phyloP scores from a whole-genome alignment of 2,888 invertebrate species.

The Seira musarum region DNA sequence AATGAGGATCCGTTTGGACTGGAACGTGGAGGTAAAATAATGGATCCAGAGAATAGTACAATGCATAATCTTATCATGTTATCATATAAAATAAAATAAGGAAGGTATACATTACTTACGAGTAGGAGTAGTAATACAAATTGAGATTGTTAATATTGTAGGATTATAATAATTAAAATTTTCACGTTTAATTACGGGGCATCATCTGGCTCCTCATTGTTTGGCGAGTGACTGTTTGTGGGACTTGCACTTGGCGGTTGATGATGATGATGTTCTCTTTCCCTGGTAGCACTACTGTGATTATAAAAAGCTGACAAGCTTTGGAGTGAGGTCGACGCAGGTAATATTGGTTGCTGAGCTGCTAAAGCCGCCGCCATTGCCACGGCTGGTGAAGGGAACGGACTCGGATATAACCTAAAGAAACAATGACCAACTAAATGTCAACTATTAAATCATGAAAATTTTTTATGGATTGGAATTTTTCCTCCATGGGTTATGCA shows the following conservation, averaged over 20 bases:
- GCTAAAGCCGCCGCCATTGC: conserved; percentile 68
- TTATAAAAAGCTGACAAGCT: conserved; percentile 69
- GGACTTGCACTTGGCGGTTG: conserved; percentile 66
- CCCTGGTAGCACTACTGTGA: conserved; percentile 45
- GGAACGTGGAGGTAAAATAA: too few relatives aligned
- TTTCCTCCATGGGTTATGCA: too few relatives aligned
- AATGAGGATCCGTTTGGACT: too few relatives aligned
- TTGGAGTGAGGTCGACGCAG: conserved; percentile 68
- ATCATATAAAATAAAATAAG: too few relatives aligned
- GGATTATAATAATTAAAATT: too few relatives aligned
- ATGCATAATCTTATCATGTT: too few relatives aligned
- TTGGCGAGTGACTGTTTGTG: conserved; percentile 68
- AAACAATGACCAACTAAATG: conserved; percentile 21
- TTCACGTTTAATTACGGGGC: conserved; percentile 58
- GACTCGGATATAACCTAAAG: conserved; percentile 68
- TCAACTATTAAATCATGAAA: too few relatives aligned
- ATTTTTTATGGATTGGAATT: too few relatives aligned
- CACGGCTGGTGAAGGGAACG: conserved; percentile 67
- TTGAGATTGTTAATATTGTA: conserved; percentile 28
- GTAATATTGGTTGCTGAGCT: conserved; percentile 65
- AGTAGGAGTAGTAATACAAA: conserved; percentile 22
- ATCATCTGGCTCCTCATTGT: conserved; percentile 68
- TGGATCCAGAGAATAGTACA: too few relatives aligned
- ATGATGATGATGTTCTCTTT: conserved; percentile 39
- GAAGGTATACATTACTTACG: too few relatives aligned